Base-by-base conservation (phyloP, 2,113 vertebrate genomes). In the Eolophus roseicapilla region DNA sequence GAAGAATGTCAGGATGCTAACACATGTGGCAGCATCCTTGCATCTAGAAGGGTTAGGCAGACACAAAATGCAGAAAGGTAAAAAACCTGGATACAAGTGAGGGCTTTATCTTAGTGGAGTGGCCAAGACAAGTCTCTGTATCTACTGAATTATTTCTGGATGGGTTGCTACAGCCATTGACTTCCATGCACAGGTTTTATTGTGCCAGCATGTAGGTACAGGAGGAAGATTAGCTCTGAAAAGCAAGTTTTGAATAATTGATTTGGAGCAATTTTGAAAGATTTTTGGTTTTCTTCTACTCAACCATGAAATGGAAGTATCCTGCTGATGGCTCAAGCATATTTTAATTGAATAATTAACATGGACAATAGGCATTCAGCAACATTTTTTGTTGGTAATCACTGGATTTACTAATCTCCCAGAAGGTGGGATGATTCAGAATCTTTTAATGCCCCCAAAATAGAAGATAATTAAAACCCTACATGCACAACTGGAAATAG, bases 301-400 rank as follows among this genome's bases (percentile, higher is more conserved):
- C 69, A 69, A 9, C 91, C 44, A 46, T 94, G 59, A 94, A 95
- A 88, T 92, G 59, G 70, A 95, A 94, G 50, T 96, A 76, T 93
- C 92, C 93, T 91, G 95, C 93, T 94, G 95, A 88, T 71, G 44
- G 78, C 93, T 93, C 86, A 92, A 91, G 63, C 81, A 39, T 95
- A 94, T 65, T 92, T 92, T 71, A 96, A 97, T 96, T 94, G 93
- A 93, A 95, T 87, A 96, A 95, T 95, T 93, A 96, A 88, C 71
- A 52, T 43, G 84, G 90, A 70, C 91, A 95, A 94, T 87, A 82
- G 71, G 75, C 55, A 88, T 95, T 95, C 82, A 88, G 49, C 78
- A 79, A 71, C 1, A 0, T 60, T 95, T 95, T 95, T 85, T 96
- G 84, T 94, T 95, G 78, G 59, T 94, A 94, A 89, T 95, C 86